These are phyloP conservation scores for Lepus europaeus DNA, from an alignment of 2,113 vertebrate species.

Conservation along the genomic window DNA sequence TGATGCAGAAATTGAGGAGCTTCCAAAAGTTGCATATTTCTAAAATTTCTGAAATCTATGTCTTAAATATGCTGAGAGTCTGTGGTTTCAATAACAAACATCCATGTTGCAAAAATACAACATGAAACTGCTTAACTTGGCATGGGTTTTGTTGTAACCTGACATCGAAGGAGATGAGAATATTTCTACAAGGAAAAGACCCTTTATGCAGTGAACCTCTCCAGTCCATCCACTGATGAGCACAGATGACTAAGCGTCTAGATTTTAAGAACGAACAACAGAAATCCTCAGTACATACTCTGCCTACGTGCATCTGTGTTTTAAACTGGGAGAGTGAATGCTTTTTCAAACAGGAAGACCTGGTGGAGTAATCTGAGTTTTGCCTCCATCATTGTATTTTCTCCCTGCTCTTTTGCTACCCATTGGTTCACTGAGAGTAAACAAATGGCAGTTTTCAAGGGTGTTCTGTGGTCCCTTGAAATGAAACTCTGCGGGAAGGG, in stretches of 20 bases:
- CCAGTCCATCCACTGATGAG: background rate
- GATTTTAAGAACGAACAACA: background rate
- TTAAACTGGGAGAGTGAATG: background rate
- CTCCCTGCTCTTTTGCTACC: background rate
- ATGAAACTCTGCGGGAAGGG: conserved; percentile 30
- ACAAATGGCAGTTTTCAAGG: background rate
- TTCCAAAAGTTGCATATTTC: conserved; percentile 32
- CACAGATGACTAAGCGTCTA: background rate
- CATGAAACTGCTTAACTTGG: conserved; percentile 19
- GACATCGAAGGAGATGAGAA: background rate
- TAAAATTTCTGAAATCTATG: conserved; percentile 31
- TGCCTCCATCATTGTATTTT: background rate
- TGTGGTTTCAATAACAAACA: background rate
- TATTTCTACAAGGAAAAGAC: background rate
- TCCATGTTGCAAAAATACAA: background rate
- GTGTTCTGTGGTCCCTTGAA: background rate
- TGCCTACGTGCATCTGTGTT: background rate
- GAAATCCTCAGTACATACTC: background rate
- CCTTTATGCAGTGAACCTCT: background rate
- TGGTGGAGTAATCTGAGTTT: background rate
- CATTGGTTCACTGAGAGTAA: background rate
- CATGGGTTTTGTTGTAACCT: conserved; percentile 54
- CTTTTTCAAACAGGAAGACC: conserved; percentile 13
- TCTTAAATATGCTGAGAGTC: conserved; percentile 42
- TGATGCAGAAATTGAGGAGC: background rate